Percentiles rank a stretch among this genome's conserved stretches.
Evolutionary conservation across 2,888 invertebrate species (phyloP).

Genomic region (Matsumyia berberina): DNA sequence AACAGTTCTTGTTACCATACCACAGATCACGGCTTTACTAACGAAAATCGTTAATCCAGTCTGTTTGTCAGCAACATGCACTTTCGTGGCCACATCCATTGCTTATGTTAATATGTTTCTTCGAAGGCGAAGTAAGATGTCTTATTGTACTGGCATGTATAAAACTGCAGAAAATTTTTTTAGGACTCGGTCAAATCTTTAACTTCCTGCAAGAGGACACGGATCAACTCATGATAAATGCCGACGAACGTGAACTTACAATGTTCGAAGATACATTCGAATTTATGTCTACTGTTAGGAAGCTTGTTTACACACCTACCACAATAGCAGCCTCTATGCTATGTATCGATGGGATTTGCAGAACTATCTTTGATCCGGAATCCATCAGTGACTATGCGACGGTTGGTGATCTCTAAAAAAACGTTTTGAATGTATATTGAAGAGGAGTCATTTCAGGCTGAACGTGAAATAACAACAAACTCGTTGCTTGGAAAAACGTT

Average conservation of each 20-base stretch:
- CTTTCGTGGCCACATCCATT: slow-evolving; percentile 79
- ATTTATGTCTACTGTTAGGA: slow-evolving; percentile 78
- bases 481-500: slow-evolving; percentile 79
- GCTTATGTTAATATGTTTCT: slow-evolving; percentile 78
- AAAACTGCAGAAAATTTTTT: not conserved
- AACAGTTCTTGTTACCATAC: no score
- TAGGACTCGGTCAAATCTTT: slow-evolving; percentile 78
- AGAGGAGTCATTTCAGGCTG: slow-evolving; percentile 37
- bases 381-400: no score
- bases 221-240: slow-evolving; percentile 65
- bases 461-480: slow-evolving; percentile 78
- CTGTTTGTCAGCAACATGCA: slow-evolving; percentile 79
- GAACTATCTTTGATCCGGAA: no score
- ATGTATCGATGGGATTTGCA: slow-evolving; percentile 67
- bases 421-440: not conserved
- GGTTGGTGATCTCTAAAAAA: no score
- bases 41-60: slow-evolving; percentile 75
- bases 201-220: slow-evolving; percentile 77
- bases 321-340: slow-evolving; percentile 78
- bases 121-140: slow-evolving; percentile 78
- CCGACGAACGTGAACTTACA: slow-evolving; percentile 77
- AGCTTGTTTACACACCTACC: slow-evolving; percentile 78
- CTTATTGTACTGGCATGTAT: no score
- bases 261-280: slow-evolving; percentile 76
- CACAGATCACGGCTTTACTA: slow-evolving; percentile 24